phyloP scores from a whole-genome alignment of 1,140 invertebrate genomes.

The Cotesia glomerata region DNA sequence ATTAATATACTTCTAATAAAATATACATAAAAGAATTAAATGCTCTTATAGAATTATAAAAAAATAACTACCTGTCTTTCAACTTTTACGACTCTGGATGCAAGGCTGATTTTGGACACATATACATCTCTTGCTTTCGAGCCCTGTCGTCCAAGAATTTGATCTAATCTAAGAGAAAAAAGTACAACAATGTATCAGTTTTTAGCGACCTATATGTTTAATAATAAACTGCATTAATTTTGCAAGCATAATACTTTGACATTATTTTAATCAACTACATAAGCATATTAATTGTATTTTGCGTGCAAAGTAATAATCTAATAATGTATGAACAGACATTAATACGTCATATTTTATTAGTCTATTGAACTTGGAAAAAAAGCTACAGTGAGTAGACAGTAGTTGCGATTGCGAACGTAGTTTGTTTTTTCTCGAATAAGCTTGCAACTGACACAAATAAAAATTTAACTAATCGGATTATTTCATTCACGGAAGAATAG shows the following conservation, averaged over 20 bases:
- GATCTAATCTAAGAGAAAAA: conserved; percentile 76
- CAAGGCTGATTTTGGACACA: conserved; percentile 91
- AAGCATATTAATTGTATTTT: too few relatives aligned
- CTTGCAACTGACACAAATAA: too few relatives aligned
- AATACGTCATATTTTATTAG: too few relatives aligned
- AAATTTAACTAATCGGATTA: too few relatives aligned
- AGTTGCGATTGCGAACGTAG: too few relatives aligned
- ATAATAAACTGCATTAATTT: too few relatives aligned
- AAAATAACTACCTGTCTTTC: conserved; percentile 82
- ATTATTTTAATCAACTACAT: background rate
- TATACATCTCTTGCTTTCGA: conserved; percentile 93
- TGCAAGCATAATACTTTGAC: background rate
- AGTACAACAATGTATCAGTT: background rate
- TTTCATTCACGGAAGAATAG: background rate
- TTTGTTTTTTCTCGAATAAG: too few relatives aligned
- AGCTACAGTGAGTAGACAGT: too few relatives aligned
- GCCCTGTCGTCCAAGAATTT: conserved; percentile 92
- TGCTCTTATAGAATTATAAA: background rate
- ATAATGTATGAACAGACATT: too few relatives aligned
- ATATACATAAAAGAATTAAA: background rate
- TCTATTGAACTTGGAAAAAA: too few relatives aligned
- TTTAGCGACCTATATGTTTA: background rate
- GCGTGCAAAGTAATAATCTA: too few relatives aligned
- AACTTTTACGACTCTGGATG: conserved; percentile 92
- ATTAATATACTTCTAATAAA: too few relatives aligned